Percentiles rank a stretch among this genome's conserved stretches.
These are phyloP conservation scores for Netelia virgata DNA, from an alignment of 2,888 invertebrate species.

Conservation along the genomic window DNA sequence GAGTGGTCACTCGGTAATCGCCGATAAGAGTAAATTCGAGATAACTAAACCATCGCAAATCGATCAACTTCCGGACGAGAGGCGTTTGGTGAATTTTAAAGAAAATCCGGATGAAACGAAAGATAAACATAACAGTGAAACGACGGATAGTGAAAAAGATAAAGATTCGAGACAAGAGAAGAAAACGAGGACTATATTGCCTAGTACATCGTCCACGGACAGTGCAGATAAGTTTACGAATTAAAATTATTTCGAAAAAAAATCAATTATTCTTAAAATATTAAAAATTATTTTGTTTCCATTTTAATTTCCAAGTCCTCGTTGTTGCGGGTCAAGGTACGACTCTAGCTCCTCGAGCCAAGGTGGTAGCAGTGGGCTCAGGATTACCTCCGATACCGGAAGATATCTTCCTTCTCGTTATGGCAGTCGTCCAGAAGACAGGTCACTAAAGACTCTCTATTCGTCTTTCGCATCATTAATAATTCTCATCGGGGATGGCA, in stretches of 20 bases:
- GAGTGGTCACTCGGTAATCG: constrained; percentile 50
- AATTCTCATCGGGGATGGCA: constrained; percentile 38
- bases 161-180: constrained; percentile 71
- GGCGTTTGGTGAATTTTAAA: constrained; percentile 47
- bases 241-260: constrained; percentile 1
- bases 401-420: constrained; percentile 72
- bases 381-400: constrained; percentile 63
- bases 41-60: constrained; percentile 65
- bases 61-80: constrained; percentile 60
- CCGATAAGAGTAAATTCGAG: constrained; percentile 65
- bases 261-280: not conserved
- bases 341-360: constrained; percentile 64
- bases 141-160: constrained; percentile 60
- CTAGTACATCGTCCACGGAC: constrained; percentile 54
- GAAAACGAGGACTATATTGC: constrained; percentile 71
- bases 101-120: constrained; percentile 31
- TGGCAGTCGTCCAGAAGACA: constrained; percentile 76
- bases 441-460: constrained; percentile 68
- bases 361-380: constrained; percentile 67
- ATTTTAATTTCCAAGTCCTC: constrained; percentile 72
- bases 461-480: constrained; percentile 43
- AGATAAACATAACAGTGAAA: constrained; percentile 49
- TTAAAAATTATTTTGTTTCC: constrained; percentile 1
- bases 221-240: constrained; percentile 66
- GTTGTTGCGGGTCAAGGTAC: constrained; percentile 76